These are phyloP conservation scores for Drosophila chauvacae DNA, from an alignment of 1,140 invertebrate species.

Conservation along the genomic window DNA sequence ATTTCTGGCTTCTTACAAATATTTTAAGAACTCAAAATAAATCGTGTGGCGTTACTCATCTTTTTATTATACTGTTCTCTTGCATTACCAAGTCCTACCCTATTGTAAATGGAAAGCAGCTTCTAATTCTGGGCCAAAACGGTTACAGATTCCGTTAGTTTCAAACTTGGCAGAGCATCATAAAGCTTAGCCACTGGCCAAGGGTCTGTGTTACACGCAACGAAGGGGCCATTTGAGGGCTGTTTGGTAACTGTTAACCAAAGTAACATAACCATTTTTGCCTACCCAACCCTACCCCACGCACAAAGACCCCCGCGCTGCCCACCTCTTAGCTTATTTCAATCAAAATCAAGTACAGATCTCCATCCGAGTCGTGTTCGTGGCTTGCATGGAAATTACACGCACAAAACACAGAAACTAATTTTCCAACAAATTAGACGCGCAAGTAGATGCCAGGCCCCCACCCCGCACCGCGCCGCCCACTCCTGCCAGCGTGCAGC, in stretches of 20 bases:
- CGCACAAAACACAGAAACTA: conserved; percentile 80
- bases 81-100: too few species aligned
- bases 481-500: conserved; percentile 8
- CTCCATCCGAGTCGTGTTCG: conserved; percentile 42
- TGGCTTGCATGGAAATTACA: conserved; percentile 76
- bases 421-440: conserved; percentile 82
- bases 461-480: not conserved
- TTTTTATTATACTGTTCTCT: not conserved
- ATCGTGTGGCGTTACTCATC: not conserved
- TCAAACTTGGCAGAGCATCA: not conserved
- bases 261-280: not conserved
- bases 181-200: not conserved
- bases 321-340: conserved; percentile 56
- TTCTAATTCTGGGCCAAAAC: not conserved
- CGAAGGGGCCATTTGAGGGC: not conserved
- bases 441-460: conserved; percentile 62
- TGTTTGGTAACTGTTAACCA: conserved; percentile 8
- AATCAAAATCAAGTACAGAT: conserved; percentile 81
- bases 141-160: not conserved
- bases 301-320: not conserved
- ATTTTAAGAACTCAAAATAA: too few species aligned
- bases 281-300: not conserved
- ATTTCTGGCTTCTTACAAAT: too few species aligned
- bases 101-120: not conserved
- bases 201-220: not conserved